A percentile compares a stretch with the other conserved stretches of the same genome.
Conservation (phyloP, 2,113 vertebrate genomes). For the Furnarius figulus region DNA sequence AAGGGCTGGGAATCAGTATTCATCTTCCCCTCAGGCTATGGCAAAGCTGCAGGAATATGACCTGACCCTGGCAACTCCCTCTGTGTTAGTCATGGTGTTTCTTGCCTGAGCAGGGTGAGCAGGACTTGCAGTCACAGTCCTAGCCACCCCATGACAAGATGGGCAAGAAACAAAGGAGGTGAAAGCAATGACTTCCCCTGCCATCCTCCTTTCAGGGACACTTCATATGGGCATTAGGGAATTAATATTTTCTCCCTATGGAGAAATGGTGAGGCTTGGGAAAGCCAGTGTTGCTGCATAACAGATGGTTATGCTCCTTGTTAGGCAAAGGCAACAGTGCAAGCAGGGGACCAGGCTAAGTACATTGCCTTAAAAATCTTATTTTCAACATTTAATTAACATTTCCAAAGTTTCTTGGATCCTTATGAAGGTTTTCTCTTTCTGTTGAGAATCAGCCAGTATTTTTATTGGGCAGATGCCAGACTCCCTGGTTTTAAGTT, state of each 20-base stretch:
- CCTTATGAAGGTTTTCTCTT: neutral
- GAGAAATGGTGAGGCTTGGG: neutral
- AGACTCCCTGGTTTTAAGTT: neutral
- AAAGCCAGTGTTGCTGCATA: neutral
- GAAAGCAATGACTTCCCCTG: neutral
- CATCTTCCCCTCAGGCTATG: neutral
- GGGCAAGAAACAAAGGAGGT: neutral
- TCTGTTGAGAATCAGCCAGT: neutral
- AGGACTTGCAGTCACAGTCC: neutral
- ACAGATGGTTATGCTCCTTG: neutral
- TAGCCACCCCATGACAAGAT: neutral
- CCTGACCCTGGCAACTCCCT: neutral
- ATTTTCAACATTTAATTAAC: neutral
- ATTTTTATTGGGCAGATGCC: neutral
- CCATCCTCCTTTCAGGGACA: neutral
- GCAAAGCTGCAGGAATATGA: neutral
- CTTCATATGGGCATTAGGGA: fast-evolving
- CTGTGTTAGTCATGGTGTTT: neutral
- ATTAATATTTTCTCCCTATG: neutral
- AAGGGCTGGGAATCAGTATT: neutral
- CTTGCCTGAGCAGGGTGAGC: neutral
- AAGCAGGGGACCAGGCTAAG: neutral
- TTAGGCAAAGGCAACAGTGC: neutral
- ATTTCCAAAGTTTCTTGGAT: neutral
- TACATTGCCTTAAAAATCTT: neutral